Evolutionary conservation across 2,113 vertebrate genomes (phyloP).

Genomic region (Otis tarda): DNA sequence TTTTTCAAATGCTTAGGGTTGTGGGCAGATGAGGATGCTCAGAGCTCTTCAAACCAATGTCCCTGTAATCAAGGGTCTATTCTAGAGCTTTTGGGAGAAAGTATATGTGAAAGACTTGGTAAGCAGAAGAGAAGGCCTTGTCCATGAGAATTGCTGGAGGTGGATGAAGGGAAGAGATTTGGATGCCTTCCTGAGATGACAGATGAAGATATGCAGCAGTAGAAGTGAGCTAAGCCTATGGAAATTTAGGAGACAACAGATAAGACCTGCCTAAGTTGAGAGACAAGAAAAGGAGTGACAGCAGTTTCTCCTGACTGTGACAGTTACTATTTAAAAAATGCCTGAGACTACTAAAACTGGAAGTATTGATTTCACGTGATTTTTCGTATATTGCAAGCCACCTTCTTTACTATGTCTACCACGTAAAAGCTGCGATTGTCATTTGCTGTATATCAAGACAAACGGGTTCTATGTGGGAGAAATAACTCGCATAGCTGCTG

Average conservation of each 20-base stretch:
- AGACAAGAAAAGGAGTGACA: not conserved
- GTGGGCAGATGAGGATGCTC: not conserved
- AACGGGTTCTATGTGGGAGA: not conserved
- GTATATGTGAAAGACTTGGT: fast-evolving
- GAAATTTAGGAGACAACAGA: not conserved
- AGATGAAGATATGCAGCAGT: not conserved
- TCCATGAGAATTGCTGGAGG: not conserved
- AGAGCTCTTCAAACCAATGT: not conserved
- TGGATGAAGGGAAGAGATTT: not conserved
- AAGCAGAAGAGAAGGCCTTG: not conserved
- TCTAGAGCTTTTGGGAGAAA: not conserved
- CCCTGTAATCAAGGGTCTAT: not conserved
- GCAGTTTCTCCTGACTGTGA: not conserved
- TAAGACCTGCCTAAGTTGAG: not conserved
- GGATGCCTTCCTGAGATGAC: not conserved
- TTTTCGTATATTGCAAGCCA: not conserved
- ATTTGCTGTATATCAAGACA: not conserved
- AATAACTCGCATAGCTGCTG: not conserved
- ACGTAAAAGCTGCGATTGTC: not conserved
- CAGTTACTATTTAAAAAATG: not conserved
- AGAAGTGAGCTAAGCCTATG: not conserved
- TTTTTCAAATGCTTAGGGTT: not conserved
- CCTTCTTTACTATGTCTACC: not conserved
- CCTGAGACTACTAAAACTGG: not conserved
- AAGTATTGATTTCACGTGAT: not conserved